Base-by-base conservation (phyloP, 2,797 vertebrate species). In the Borostomias antarcticus region DNA sequence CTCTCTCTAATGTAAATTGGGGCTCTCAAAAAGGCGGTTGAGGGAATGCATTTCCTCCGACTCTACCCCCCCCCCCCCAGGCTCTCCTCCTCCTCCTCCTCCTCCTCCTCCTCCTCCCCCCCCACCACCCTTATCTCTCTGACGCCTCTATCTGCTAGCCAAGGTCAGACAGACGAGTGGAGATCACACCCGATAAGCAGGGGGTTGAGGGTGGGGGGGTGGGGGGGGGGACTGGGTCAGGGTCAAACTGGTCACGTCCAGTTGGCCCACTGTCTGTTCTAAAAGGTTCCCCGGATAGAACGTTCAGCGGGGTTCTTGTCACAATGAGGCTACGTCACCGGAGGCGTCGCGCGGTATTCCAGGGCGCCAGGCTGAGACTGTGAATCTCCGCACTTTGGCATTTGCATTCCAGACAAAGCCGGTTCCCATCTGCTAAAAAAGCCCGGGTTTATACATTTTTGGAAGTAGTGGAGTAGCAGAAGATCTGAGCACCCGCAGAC, bases 101-200 rank as follows among this genome's bases (percentile, higher is more conserved):
- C 33, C 58, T 6, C 10, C 32, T 17, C 8, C n/a, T 19, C 33
- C 25, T 6, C 58, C 43, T 63, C 48, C 56, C 66, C 59, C 62
- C 37, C 26, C 8, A 54, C 25, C 64, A 66, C 64, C 40, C 83
- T 89, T 88, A 89, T 89, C 90, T 79, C 80, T 81, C 79, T 72
- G 70, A 76, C 64, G 72, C 84, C 85, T 64, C 88, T 89, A 89
- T 91, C 89, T 84, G 74, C 69, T 72, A 54, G 73, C 86, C 89
- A 91, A 91, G 90, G 90, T 90, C 88, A 89, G 81, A 81, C 82
- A 70, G 78, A 82, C 85, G 83, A 69, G 82, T 84, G 87, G 88
- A 77, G 85, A 91, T 91, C 84, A 58, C 72, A 76, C 51, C 69
- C 58, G 89, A 91, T 89, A 90, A 88, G 82, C 76, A 79, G 68